These are phyloP conservation scores for Pteria penguin DNA, from an alignment of 2,888 invertebrate genomes.

Conservation along the genomic window DNA sequence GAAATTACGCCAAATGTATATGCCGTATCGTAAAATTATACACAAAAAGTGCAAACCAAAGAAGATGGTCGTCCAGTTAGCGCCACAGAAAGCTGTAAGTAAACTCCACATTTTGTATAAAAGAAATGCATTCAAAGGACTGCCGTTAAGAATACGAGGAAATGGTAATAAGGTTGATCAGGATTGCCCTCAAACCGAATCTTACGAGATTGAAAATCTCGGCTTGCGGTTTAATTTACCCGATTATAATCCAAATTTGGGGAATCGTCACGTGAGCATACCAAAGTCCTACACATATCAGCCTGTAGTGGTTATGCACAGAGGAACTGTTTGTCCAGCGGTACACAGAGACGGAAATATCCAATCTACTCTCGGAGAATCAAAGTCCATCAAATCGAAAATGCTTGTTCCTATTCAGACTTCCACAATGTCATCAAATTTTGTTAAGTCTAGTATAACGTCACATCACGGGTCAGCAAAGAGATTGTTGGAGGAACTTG, in stretches of 20 bases:
- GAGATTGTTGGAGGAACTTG: background rate
- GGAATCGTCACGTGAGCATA: conserved; percentile 33
- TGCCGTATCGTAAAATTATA: background rate
- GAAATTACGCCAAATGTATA: conserved; percentile 1
- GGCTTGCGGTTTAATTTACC: conserved; percentile 20
- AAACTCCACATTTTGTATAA: conserved; percentile 10
- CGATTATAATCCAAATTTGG: conserved; percentile 28
- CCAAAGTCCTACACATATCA: conserved; percentile 12
- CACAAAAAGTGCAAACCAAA: conserved; percentile 24
- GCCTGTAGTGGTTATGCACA: background rate
- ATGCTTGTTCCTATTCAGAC: background rate
- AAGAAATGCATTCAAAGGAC: conserved; percentile 23
- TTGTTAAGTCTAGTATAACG: background rate
- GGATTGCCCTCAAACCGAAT: background rate
- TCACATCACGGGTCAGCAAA: background rate
- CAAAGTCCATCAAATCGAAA: no score
- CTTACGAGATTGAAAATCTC: conserved; percentile 14
- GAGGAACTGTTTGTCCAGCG: background rate
- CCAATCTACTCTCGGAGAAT: background rate
- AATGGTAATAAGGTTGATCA: background rate
- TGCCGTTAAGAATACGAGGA: conserved; percentile 4
- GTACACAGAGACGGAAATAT: background rate
- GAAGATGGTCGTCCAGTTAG: conserved; percentile 8
- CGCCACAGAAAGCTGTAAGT: background rate
- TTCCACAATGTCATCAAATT: background rate